Evolutionary conservation across 2,113 vertebrate species (phyloP).

Genomic region (Chloroceryle aenea): DNA sequence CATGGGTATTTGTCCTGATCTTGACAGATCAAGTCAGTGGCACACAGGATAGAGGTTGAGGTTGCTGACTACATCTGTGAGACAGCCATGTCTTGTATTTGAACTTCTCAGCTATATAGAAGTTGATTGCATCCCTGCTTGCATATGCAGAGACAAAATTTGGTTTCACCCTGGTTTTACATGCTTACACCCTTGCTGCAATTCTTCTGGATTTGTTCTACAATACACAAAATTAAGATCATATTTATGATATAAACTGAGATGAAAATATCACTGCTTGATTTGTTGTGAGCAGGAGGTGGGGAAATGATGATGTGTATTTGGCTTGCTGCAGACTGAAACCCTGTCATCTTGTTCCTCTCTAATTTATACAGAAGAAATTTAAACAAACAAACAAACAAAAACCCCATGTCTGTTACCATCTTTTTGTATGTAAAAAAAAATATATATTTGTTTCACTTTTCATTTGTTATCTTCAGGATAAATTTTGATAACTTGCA

Average conservation of each 20-base stretch:
- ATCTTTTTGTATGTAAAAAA: neutral
- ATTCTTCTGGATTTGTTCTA: neutral
- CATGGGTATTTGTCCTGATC: neutral
- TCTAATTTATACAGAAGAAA: neutral
- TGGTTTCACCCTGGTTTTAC: neutral
- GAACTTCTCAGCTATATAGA: neutral
- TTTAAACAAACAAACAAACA: no score
- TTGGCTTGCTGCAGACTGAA: accelerated
- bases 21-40: neutral
- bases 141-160: neutral
- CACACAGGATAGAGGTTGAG: neutral
- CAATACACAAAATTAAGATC: neutral
- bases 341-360: neutral
- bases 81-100: neutral
- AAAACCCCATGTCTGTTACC: neutral
- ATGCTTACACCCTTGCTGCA: neutral
- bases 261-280: neutral
- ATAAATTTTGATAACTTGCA: neutral
- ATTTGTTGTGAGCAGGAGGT: neutral
- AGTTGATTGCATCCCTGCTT: neutral
- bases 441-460: neutral
- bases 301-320: neutral
- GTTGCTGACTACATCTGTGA: neutral
- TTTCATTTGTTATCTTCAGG: neutral
- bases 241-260: neutral